A percentile compares a stretch with the other conserved stretches of the same genome.
phyloP scores from a whole-genome alignment of 2,888 invertebrate genomes.

The Thecophora atra region DNA sequence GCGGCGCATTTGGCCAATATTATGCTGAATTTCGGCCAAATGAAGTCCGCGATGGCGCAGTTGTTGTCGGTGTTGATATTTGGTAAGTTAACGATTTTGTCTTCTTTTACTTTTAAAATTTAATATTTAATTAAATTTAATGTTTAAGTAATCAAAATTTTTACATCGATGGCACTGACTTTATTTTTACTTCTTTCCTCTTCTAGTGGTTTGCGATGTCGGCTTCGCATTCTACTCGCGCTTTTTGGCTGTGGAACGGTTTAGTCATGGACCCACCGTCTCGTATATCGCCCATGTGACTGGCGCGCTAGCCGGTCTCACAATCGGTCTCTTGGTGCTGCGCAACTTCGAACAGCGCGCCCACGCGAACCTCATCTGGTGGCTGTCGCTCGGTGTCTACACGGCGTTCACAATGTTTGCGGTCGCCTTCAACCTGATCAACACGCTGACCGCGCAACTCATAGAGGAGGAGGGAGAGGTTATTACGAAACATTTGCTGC shows the following conservation, averaged over 20 bases:
- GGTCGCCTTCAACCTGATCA: slow-evolving; percentile 82
- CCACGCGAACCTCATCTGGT: slow-evolving; percentile 94
- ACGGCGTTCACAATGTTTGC: slow-evolving; percentile 94
- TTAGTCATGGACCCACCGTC: slow-evolving; percentile 73
- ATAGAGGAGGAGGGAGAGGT: slow-evolving; percentile 65
- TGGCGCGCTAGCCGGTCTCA: slow-evolving; percentile 92
- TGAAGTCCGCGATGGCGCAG: slow-evolving; percentile 91
- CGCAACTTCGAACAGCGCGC: slow-evolving; percentile 92
- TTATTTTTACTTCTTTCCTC: neutral
- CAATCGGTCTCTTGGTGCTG: slow-evolving; percentile 90
- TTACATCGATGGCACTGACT: slow-evolving; percentile 9
- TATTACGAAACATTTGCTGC: slow-evolving; percentile 65
- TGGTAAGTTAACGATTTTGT: slow-evolving; percentile 69
- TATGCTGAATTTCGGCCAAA: slow-evolving; percentile 91
- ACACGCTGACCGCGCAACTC: slow-evolving; percentile 69
- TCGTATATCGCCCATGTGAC: slow-evolving; percentile 97
- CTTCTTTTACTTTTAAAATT: neutral
- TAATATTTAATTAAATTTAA: slow-evolving; percentile 39
- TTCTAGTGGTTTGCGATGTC: slow-evolving; percentile 83
- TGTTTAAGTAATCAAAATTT: too few relatives aligned
- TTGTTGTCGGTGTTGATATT: slow-evolving; percentile 91
- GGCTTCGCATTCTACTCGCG: slow-evolving; percentile 95
- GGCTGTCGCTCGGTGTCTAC: slow-evolving; percentile 93
- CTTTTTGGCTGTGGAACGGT: slow-evolving; percentile 67
- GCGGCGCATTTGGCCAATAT: slow-evolving; percentile 97